Base-by-base conservation (phyloP, 2,113 vertebrate species). In the Cygnus atratus region DNA sequence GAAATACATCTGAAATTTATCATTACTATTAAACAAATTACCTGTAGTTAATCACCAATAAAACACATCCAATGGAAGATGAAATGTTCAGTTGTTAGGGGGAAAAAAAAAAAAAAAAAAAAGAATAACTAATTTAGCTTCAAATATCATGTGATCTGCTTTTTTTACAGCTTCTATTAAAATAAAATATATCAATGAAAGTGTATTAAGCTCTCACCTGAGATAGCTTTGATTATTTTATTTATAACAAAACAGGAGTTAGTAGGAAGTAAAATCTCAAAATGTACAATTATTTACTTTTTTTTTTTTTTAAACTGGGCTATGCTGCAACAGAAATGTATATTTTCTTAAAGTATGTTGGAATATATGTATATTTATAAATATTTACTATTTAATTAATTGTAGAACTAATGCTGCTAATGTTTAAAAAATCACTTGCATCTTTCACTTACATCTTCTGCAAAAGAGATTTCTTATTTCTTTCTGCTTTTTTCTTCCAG, bases 271-370 rank as follows among this genome's bases (percentile, higher is more conserved):
- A 89, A 75, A 55, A 80, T 18, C 9, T 46, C 35, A 72, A 54
- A 80, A 15, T 17, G 63, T 3, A 19, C 7, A 80, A n/a, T 13
- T 57, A 52, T 74, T 81, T 73, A n/a, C 4, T 9, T 50, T 24
- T 25, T 52, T 3, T n/a, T 41, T 84, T 86, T 29, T 3, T 43
- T 19, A 39, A 39, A 39, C 21, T 29, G 6, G 5, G 25, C 29
- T 71, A 37, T 9, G 6, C 11, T 6, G 1, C 14, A 85, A 39
- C 15, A 71, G n/a, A 71, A 82, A 43, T 29, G 2, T 0, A 0
- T 0, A 1, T 22, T 66, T 75, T 41, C 58, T 13, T 25, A 31
- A 78, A 20, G 31, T 29, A 19, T 43, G 52, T 11, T 75, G 25
- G 25, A 70, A 43, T 11, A 43, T 33, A 31, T 9, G 67, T 1